phyloP scores from a whole-genome alignment of 2,888 invertebrate genomes.

The Thymelicus acteon region DNA sequence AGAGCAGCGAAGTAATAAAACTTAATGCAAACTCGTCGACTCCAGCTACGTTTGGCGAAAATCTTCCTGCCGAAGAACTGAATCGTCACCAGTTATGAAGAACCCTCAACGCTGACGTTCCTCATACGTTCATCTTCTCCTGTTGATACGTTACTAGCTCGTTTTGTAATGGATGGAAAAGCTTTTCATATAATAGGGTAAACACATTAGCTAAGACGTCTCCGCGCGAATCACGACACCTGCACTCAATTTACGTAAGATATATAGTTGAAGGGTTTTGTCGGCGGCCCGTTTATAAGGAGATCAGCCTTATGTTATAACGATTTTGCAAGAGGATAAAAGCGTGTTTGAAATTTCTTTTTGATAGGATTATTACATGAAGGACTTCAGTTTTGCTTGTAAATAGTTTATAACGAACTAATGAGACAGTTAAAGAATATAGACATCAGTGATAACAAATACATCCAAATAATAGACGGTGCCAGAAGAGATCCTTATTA shows the following conservation, averaged over 20 bases:
- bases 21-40: slow-evolving; percentile 75
- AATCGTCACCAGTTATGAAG: slow-evolving; percentile 59
- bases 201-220: slow-evolving; percentile 72
- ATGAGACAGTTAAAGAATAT: too few species aligned
- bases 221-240: slow-evolving; percentile 67
- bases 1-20: slow-evolving; percentile 78
- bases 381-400: too few species aligned
- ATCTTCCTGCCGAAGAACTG: slow-evolving; percentile 58
- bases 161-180: slow-evolving; percentile 56
- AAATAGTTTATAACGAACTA: too few species aligned
- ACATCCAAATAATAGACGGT: too few species aligned
- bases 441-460: too few species aligned
- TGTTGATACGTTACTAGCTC: slow-evolving; percentile 46
- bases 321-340: neutral
- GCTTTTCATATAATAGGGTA: slow-evolving; percentile 72
- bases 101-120: slow-evolving; percentile 43
- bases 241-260: slow-evolving; percentile 63
- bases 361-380: too few species aligned
- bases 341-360: too few species aligned
- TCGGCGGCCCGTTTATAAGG: neutral
- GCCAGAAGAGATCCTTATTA: too few species aligned
- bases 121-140: neutral
- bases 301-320: neutral
- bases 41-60: slow-evolving; percentile 72
- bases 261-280: slow-evolving; percentile 45